A percentile compares a stretch with the other conserved stretches of the same genome.
Conservation (phyloP, 2,888 invertebrate genomes). For the Lepidocyrtinus sp. region DNA sequence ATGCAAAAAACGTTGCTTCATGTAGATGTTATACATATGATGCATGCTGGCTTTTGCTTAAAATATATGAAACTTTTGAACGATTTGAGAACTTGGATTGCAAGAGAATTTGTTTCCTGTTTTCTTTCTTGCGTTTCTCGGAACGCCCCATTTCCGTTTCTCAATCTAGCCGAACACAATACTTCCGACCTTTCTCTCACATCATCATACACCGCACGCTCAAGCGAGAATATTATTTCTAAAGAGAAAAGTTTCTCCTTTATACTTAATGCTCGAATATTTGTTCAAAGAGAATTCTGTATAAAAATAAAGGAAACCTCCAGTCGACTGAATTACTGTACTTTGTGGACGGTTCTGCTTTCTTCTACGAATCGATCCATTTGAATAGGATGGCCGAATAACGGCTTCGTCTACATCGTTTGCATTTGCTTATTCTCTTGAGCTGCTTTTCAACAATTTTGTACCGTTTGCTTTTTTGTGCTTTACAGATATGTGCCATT, state of each 20-base stretch:
- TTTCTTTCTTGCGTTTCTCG: constrained; percentile 7
- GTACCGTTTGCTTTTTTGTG: constrained; percentile 10
- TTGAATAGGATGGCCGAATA: neutral
- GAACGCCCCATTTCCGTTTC: constrained; percentile 28
- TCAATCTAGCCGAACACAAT: neutral
- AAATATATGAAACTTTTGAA: no score
- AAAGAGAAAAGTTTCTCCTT: neutral
- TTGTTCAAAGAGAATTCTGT: neutral
- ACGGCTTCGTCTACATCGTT: neutral
- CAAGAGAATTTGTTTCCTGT: neutral
- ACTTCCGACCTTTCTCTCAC: neutral
- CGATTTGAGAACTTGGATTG: no score
- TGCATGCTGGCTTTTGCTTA: no score
- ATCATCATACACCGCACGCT: neutral
- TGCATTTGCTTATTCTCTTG: neutral
- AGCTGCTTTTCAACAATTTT: neutral
- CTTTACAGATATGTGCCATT: constrained; percentile 65
- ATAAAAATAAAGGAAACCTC: neutral
- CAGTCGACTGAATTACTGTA: neutral
- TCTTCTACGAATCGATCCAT: neutral
- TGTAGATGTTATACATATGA: no score
- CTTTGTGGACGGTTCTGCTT: constrained; percentile 2
- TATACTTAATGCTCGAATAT: neutral
- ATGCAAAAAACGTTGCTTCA: no score
- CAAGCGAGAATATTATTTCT: no score